Base-by-base conservation (phyloP, 2,888 invertebrate genomes). In the Saturnia pavonia region DNA sequence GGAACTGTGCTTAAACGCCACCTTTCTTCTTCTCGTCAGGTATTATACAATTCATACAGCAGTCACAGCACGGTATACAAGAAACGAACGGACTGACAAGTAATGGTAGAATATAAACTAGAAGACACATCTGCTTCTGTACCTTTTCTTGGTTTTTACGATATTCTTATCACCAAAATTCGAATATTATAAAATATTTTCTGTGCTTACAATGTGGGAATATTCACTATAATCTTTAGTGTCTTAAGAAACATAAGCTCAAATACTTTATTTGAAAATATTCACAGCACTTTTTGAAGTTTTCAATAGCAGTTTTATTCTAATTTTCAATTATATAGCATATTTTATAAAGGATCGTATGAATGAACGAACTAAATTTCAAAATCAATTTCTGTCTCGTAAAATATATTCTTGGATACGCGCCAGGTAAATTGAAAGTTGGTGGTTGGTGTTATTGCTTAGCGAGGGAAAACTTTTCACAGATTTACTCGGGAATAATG, bases 71-170 rank as follows among this genome's bases (percentile, higher is more conserved):
- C 0, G 86, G 85, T 54, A 84, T 80, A 51, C 86, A 85, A 0
- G 86, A 86, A 1, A 86, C 82, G 60, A 84, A 87, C 0, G 85
- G 86, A 72, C 85, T 85, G 0, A 84, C 81, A 57, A 85, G 8
- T 12, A 85, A 68, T 7, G 87, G 85, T 25, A 84, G 68, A 34
- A 86, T 77, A 43, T 76, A 83, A 6, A 81, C 81, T 40, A 82
- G 43, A 16, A 82, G 72, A 74, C 83, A 83, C 83, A 85, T 84
- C 76, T 70, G 69, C 45, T 48, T 69, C 27, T 34, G 14, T n/a
- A 22, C 6, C 25, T 27, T 14, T 27, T 25, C 14, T 1, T 57
- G 6, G 57, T 57, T 57, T n/a, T 54, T 54, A 6, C 8, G 1
- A n/a, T 51, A 51, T 51, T 51, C 51, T 43, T 43, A 43, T 43